phyloP scores from a whole-genome alignment of 2,797 vertebrate species.

The Smutsia temminckii region DNA sequence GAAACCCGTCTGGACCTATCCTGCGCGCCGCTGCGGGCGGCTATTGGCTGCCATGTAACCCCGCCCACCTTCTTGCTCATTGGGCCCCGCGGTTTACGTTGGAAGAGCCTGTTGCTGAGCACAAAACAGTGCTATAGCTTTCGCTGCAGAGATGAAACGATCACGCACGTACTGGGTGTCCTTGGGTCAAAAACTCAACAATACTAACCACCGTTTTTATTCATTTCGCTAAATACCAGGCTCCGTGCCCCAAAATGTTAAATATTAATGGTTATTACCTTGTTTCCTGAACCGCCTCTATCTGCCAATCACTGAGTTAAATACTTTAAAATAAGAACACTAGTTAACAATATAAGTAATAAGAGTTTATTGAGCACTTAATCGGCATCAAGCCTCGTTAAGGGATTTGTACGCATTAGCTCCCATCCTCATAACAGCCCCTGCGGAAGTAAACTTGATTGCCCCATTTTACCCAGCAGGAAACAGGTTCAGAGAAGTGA shows the following conservation, averaged over 20 bases:
- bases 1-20: constrained; percentile 14
- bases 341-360: not conserved
- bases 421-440: not conserved
- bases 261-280: not conserved
- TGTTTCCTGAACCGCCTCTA: not conserved
- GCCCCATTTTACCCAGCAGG: not conserved
- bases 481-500: constrained; percentile 15
- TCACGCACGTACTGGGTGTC: not conserved
- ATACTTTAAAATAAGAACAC: not conserved
- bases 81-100: constrained; percentile 18
- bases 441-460: not conserved
- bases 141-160: not conserved
- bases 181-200: not conserved
- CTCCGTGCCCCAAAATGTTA: not conserved
- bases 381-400: not conserved
- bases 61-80: constrained; percentile 49
- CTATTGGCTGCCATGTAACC: constrained; percentile 51
- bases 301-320: not conserved
- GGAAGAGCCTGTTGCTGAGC: constrained; percentile 76
- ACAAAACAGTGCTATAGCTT: not conserved
- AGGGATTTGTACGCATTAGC: not conserved
- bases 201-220: not conserved
- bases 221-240: not conserved
- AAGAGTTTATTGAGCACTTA: not conserved
- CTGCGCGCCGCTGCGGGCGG: not conserved